These are phyloP conservation scores for Eunapius fragilis DNA, from an alignment of 37 sponge, comb jelly and placozoan species.

Conservation along the genomic window DNA sequence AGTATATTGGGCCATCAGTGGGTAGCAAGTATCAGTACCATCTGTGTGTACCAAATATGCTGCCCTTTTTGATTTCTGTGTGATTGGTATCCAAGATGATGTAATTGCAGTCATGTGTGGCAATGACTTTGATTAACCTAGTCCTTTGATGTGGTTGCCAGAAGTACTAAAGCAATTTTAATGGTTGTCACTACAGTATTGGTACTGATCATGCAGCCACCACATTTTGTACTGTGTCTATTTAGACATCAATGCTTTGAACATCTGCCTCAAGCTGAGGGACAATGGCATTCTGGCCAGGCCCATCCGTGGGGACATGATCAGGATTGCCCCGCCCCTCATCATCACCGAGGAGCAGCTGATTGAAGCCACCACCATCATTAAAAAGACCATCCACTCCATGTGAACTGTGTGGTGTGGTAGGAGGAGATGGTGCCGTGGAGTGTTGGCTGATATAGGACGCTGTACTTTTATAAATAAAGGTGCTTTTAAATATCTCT, in stretches of 20 bases:
- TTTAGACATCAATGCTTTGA: conserved; percentile 57
- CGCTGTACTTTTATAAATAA: not conserved
- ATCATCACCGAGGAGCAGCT: conserved; percentile 94
- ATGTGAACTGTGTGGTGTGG: conserved; percentile 6
- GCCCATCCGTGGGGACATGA: conserved; percentile 84
- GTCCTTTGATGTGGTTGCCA: too few relatives aligned
- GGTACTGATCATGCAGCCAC: too few relatives aligned
- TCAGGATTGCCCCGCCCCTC: conserved; percentile 94
- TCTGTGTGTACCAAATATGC: too few relatives aligned
- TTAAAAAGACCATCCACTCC: conserved; percentile 64
- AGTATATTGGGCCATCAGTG: too few relatives aligned
- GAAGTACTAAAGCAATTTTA: too few relatives aligned
- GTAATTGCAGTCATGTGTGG: too few relatives aligned
- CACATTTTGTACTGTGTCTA: too few relatives aligned
- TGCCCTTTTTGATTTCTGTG: conserved; percentile 12
- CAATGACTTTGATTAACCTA: too few relatives aligned
- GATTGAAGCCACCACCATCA: conserved; percentile 78
- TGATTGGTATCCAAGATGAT: too few relatives aligned
- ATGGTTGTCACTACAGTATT: too few relatives aligned
- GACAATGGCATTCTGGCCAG: conserved; percentile 92
- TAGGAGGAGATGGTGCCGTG: not conserved
- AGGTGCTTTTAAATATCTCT: not conserved
- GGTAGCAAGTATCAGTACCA: too few relatives aligned
- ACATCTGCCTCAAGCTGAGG: conserved; percentile 73
- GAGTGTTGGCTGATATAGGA: not conserved